Percentiles rank a stretch among this genome's conserved stretches.
These are phyloP conservation scores for Cotesia congregata DNA, from an alignment of 2,888 invertebrate genomes.

Conservation along the genomic window DNA sequence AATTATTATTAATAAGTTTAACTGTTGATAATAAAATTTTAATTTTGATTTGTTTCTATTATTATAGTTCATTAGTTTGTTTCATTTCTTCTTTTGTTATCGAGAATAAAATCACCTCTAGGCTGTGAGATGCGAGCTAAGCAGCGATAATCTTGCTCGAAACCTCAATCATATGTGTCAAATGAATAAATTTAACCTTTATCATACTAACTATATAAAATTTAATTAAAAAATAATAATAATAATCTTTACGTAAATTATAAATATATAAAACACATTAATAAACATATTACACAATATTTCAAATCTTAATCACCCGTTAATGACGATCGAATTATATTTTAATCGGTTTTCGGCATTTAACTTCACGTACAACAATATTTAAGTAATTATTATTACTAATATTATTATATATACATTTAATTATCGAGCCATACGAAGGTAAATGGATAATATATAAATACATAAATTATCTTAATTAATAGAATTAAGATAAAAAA, in stretches of 20 bases:
- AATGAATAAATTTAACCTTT: constrained; percentile 62
- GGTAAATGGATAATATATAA: constrained; percentile 41
- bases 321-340: constrained; percentile 36
- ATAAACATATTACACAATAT: not conserved
- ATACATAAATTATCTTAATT: constrained; percentile 41
- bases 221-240: not conserved
- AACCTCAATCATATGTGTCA: constrained; percentile 69
- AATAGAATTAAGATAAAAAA: constrained; percentile 31
- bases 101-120: constrained; percentile 64
- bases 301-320: not conserved
- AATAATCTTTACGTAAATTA: constrained; percentile 13
- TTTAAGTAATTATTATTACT: constrained; percentile 8
- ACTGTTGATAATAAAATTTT: constrained; percentile 45
- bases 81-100: constrained; percentile 50
- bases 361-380: constrained; percentile 37
- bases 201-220: constrained; percentile 56
- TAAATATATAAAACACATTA: not conserved
- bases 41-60: constrained; percentile 53
- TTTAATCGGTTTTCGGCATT: constrained; percentile 38
- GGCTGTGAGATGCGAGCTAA: constrained; percentile 69
- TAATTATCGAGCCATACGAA: constrained; percentile 42
- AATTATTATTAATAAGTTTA: constrained; percentile 8
- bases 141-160: constrained; percentile 67
- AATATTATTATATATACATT: constrained; percentile 44
- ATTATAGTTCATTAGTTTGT: constrained; percentile 48